Conservation (phyloP, 2,888 invertebrate species). For the Tipula confusa region DNA sequence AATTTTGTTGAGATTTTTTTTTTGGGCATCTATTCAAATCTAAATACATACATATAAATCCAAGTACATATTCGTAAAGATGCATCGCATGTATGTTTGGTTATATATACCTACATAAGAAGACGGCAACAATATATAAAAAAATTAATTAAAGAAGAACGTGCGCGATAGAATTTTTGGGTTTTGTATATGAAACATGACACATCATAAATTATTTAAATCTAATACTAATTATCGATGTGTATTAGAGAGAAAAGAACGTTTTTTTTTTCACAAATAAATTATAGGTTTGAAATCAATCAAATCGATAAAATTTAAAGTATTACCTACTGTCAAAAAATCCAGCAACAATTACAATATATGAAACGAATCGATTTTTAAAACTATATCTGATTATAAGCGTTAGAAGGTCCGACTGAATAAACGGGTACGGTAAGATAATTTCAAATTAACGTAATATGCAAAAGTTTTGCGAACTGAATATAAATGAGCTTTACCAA, state of each 20-base stretch:
- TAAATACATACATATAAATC: background rate
- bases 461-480: too few species aligned
- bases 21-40: background rate
- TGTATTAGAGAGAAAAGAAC: background rate
- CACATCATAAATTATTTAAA: constrained; percentile 6
- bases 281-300: background rate
- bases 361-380: too few species aligned
- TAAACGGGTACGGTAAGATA: too few species aligned
- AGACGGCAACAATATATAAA: background rate
- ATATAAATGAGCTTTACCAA: too few species aligned
- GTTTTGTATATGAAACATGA: background rate
- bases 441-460: too few species aligned
- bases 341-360: too few species aligned
- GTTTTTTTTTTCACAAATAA: background rate
- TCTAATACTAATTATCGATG: background rate
- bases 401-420: too few species aligned
- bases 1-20: background rate
- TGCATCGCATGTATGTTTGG: background rate
- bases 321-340: too few species aligned
- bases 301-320: too few species aligned
- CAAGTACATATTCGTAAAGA: background rate
- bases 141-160: constrained; percentile 3
- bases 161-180: constrained; percentile 4
- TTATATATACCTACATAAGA: background rate
- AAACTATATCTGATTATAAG: too few species aligned